phyloP scores from a whole-genome alignment of 1,140 invertebrate species.

The Xylocopa sonorina region DNA sequence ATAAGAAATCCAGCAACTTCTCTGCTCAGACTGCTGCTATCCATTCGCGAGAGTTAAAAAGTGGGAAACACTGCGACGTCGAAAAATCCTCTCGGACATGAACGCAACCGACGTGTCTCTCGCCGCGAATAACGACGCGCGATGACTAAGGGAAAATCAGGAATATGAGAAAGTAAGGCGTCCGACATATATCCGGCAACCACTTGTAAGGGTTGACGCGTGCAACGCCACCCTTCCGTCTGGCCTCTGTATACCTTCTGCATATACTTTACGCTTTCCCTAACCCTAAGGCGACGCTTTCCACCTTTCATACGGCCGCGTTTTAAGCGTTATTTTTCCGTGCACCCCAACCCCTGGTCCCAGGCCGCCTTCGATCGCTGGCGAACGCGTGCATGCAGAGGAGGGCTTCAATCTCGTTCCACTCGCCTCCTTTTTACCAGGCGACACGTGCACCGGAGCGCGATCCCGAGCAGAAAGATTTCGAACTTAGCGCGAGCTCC shows the following conservation, averaged over 20 bases:
- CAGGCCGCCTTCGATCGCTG: background rate
- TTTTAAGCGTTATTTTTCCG: slow-evolving; percentile 26
- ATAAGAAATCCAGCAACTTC: background rate
- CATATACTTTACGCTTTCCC: slow-evolving; percentile 28
- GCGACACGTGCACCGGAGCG: background rate
- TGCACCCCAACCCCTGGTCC: too few species aligned
- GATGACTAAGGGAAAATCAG: slow-evolving; percentile 25
- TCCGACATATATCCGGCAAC: slow-evolving; percentile 41
- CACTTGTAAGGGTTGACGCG: slow-evolving; percentile 49
- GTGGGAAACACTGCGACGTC: too few species aligned
- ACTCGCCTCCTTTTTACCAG: background rate
- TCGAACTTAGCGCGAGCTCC: background rate
- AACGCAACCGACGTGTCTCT: too few species aligned
- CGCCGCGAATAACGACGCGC: background rate
- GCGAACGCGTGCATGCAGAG: too few species aligned
- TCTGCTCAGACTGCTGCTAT: too few species aligned
- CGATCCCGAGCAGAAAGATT: background rate
- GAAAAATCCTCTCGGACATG: too few species aligned
- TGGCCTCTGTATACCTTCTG: slow-evolving; percentile 40
- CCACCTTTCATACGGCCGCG: slow-evolving; percentile 17
- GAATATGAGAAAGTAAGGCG: slow-evolving; percentile 35
- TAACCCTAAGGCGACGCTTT: slow-evolving; percentile 44
- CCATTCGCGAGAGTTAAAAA: too few species aligned
- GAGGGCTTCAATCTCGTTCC: slow-evolving; percentile 1
- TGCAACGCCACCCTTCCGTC: slow-evolving; percentile 35